phyloP scores from a whole-genome alignment of 2,797 vertebrate genomes.

The Hyperoplus lanceolatus region DNA sequence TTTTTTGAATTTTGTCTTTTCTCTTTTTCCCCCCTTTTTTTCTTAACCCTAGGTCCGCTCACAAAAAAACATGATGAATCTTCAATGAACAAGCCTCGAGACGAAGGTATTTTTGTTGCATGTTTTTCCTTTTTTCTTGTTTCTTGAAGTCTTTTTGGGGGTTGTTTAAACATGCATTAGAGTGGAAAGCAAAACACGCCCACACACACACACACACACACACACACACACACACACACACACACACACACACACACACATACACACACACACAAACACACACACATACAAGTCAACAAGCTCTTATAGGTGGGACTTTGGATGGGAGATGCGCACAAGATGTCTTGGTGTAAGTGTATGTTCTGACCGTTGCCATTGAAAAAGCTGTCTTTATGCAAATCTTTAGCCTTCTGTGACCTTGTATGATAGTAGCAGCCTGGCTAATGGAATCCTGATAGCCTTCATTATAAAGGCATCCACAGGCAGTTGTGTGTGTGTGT shows the following conservation, averaged over 20 bases:
- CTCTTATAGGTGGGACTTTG: constrained; percentile 59
- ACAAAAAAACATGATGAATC: constrained; percentile 97
- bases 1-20: constrained; percentile 93
- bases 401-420: constrained; percentile 51
- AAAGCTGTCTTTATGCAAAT: constrained; percentile 59
- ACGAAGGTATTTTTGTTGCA: constrained; percentile 91
- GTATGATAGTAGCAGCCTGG: constrained; percentile 33
- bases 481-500: constrained; percentile 51
- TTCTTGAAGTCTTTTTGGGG: constrained; percentile 85
- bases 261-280: constrained; percentile 20
- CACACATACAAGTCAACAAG: constrained; percentile 52
- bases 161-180: constrained; percentile 65
- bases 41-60: constrained; percentile 97
- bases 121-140: constrained; percentile 90
- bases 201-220: constrained; percentile 33
- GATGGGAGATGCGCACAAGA: constrained; percentile 60
- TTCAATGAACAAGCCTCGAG: constrained; percentile 92
- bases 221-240: constrained; percentile 35
- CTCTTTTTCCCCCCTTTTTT: constrained; percentile 93
- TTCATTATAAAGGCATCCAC: constrained; percentile 57
- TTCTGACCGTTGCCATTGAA: constrained; percentile 62
- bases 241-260: constrained; percentile 19
- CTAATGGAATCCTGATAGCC: constrained; percentile 49
- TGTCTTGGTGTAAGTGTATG: constrained; percentile 76
- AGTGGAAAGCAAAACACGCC: constrained; percentile 21